Base-by-base conservation (phyloP, 2,113 vertebrate genomes). In the Chrysochloris asiatica region DNA sequence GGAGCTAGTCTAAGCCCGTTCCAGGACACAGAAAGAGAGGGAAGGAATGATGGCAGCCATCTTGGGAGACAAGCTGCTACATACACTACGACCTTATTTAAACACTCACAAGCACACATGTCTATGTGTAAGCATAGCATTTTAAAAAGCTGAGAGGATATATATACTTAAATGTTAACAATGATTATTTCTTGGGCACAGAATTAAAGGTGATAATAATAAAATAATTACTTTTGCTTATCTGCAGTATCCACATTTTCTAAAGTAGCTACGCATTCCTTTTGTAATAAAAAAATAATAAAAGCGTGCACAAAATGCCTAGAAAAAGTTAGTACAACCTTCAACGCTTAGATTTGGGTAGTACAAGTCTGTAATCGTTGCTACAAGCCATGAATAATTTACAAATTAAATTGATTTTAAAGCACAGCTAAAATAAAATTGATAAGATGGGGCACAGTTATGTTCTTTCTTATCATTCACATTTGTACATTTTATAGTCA, bases 361-460 rank as follows among this genome's bases (percentile, higher is more conserved):
- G 86, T 38, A 77, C 83, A 61, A 83, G 81, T 80, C 93, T 89
- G 75, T 92, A 89, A 96, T 83, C 83, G 91, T 95, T 94, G 90
- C 94, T 96, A 90, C 94, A 92, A 83, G 86, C 95, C 95, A 95
- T 97, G 96, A 96, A 97, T 97, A 97, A 96, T 97, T 97, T 97
- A 97, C 95, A 96, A 96, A 97, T 97, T 96, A 96, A 97, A 96
- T 97, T 96, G 96, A 97, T 97, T 97, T 95, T 97, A 96, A 97
- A 92, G 95, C 96, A 94, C 88, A 95, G 94, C 90, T 94, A 93
- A 96, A 94, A 96, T 97, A 96, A 97, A 96, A 96, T 97, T 95
- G 95, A 96, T 95, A 96, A 94, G 95, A 97, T 97, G 94, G 91
- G 94, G 90, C 94, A 94, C 95, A 95, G 95, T 95, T 96, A 96